phyloP scores from a whole-genome alignment of 2,888 invertebrate species.

The Blastobasis adustella region DNA sequence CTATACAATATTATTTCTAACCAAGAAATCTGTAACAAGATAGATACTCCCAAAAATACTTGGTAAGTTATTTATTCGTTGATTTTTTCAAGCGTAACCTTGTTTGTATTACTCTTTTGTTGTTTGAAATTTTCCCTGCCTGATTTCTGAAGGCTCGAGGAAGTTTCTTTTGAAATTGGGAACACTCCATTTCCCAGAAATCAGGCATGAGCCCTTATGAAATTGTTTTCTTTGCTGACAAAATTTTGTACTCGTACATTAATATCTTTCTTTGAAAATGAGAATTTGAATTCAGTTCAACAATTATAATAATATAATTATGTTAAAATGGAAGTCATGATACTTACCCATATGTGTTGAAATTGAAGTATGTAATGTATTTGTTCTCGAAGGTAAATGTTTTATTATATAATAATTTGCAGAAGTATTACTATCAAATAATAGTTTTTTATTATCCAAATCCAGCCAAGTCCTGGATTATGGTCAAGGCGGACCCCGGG shows the following conservation, averaged over 20 bases:
- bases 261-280: not conserved
- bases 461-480: no score
- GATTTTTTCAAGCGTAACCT: conserved; percentile 12
- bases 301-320: no score
- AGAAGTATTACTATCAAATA: no score
- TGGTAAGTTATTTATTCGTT: conserved; percentile 21
- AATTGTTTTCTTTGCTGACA: not conserved
- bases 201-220: not conserved
- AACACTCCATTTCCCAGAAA: not conserved
- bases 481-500: no score
- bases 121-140: conserved; percentile 7
- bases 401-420: no score
- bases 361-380: no score
- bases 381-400: no score
- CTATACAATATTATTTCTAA: not conserved
- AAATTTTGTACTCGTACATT: not conserved
- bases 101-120: conserved; percentile 11
- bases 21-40: conserved; percentile 14
- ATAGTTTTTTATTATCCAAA: no score
- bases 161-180: conserved; percentile 11
- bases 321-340: no score
- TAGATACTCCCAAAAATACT: conserved; percentile 10
- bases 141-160: conserved; percentile 12
- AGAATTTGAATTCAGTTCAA: no score
- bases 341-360: no score